These are phyloP conservation scores for Lepus europaeus DNA, from an alignment of 2,113 vertebrate species.

Conservation along the genomic window DNA sequence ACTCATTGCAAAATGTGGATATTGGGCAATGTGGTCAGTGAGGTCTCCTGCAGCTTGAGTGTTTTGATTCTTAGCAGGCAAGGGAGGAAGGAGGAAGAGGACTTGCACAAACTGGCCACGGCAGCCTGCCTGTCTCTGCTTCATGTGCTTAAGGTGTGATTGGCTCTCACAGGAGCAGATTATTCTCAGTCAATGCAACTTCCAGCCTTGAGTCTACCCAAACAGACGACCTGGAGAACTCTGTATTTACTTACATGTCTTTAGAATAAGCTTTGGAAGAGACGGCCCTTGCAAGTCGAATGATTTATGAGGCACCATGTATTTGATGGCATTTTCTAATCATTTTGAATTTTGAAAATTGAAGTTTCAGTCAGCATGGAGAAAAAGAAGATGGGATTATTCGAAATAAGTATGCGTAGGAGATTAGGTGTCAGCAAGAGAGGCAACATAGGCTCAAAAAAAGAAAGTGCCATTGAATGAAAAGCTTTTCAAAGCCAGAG, in stretches of 20 bases:
- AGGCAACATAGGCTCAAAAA: background rate
- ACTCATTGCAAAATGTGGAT: background rate
- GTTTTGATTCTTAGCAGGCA: background rate
- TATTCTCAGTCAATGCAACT: background rate
- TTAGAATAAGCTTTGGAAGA: background rate
- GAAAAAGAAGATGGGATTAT: background rate
- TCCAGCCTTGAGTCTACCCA: background rate
- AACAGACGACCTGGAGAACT: background rate
- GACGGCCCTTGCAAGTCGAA: background rate
- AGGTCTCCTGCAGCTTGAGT: background rate
- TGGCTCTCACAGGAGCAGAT: background rate
- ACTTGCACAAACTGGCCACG: background rate
- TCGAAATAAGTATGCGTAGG: background rate
- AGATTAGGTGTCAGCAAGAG: background rate
- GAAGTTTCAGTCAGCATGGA: background rate
- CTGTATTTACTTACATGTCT: background rate
- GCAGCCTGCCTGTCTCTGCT: fast-evolving
- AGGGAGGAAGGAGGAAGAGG: background rate
- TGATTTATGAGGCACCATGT: background rate
- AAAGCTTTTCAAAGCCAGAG: background rate
- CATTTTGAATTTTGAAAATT: background rate
- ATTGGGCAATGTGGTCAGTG: background rate
- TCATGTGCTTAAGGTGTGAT: background rate
- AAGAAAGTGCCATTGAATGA: background rate
- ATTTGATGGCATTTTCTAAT: background rate